Percentiles rank a stretch among this genome's conserved stretches.
These are phyloP conservation scores for Prunella strophiata DNA, from an alignment of 2,797 vertebrate species.

Conservation along the genomic window DNA sequence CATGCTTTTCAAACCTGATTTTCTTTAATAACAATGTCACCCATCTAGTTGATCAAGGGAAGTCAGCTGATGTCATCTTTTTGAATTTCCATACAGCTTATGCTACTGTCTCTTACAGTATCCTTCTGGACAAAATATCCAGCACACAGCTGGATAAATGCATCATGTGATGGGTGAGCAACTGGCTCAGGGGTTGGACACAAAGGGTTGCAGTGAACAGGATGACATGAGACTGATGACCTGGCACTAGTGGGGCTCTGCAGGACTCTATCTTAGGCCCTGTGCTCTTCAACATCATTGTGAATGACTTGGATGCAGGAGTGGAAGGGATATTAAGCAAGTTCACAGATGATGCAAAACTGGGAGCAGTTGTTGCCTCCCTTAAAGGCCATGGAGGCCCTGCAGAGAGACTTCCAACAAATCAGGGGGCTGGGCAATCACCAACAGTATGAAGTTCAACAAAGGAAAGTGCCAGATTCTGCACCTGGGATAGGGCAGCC, in stretches of 20 bases:
- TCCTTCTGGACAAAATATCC: not conserved
- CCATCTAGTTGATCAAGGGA: not conserved
- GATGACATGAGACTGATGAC: not conserved
- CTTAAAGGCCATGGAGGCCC: not conserved
- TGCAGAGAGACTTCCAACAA: not conserved
- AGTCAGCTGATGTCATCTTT: not conserved
- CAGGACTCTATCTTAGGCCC: not conserved
- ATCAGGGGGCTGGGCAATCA: not conserved
- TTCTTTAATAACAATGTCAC: not conserved
- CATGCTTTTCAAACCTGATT: not conserved
- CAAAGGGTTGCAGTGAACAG: not conserved
- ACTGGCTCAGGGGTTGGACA: not conserved
- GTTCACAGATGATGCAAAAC: not conserved
- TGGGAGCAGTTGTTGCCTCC: not conserved
- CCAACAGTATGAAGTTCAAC: not conserved
- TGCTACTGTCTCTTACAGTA: not conserved
- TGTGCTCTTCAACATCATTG: not conserved
- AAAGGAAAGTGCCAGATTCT: fast-evolving
- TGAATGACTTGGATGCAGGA: not conserved
- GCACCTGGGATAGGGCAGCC: not conserved
- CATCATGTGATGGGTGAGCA: not conserved
- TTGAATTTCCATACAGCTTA: not conserved
- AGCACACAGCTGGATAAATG: not conserved
- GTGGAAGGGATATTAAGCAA: not conserved
- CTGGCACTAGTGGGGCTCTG: not conserved